phyloP scores from a whole-genome alignment of 2,113 vertebrate genomes.

The Turdus rufiventris region DNA sequence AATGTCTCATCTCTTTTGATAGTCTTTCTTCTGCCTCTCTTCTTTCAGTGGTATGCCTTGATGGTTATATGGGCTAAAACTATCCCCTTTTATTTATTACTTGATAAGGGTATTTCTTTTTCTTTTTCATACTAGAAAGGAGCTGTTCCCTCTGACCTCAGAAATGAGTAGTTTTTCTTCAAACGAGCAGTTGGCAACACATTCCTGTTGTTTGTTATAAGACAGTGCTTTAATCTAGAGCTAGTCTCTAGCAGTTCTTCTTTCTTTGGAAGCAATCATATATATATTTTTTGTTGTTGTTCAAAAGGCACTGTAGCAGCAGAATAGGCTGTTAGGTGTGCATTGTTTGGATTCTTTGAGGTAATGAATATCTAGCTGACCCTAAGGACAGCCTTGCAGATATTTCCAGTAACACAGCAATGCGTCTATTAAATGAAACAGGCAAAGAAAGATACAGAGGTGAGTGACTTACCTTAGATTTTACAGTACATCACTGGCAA shows the following conservation, averaged over 20 bases:
- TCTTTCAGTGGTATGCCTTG: not conserved
- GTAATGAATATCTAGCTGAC: not conserved
- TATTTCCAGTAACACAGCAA: not conserved
- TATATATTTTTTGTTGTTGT: not conserved
- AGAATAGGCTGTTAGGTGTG: not conserved
- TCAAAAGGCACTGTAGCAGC: not conserved
- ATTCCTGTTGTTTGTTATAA: not conserved
- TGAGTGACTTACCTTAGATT: not conserved
- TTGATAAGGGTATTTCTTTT: not conserved
- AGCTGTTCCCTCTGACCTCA: not conserved
- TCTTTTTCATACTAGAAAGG: not conserved
- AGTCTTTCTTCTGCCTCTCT: not conserved
- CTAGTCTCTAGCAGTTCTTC: not conserved
- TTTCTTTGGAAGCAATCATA: not conserved
- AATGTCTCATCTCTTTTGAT: not conserved
- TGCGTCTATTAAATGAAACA: not conserved
- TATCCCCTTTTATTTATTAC: not conserved
- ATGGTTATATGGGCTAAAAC: not conserved
- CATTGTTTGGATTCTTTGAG: not conserved
- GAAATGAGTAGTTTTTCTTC: not conserved
- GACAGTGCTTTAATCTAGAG: not conserved
- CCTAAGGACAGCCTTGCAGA: not conserved
- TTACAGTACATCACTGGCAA: not conserved
- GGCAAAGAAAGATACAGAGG: not conserved
- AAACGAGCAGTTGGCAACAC: not conserved